Evolutionary conservation across 2,888 invertebrate genomes (phyloP).

Genomic region (Euplexia lucipara): DNA sequence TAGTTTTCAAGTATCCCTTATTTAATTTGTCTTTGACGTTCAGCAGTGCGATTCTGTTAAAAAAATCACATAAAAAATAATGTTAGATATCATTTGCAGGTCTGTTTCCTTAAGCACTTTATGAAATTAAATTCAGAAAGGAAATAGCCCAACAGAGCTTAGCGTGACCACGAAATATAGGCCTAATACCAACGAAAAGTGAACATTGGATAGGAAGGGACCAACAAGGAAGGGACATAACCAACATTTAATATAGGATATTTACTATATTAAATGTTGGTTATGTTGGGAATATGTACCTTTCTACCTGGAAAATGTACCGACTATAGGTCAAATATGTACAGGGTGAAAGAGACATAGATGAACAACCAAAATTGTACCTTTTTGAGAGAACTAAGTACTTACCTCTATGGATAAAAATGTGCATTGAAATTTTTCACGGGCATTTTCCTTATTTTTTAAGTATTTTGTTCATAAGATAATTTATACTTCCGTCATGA

Average conservation of each 20-base stretch:
- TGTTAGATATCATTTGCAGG: constrained; percentile 15
- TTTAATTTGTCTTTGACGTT: constrained; percentile 22
- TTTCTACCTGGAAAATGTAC: constrained; percentile 23
- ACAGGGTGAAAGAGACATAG: too few relatives aligned
- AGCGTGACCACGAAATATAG: constrained; percentile 31
- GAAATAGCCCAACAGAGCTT: constrained; percentile 21
- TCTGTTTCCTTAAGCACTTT: constrained; percentile 31
- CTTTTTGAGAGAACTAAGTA: too few relatives aligned
- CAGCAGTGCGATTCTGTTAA: too few relatives aligned
- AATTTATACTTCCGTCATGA: too few relatives aligned
- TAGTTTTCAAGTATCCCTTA: constrained; percentile 43
- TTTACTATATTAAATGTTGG: constrained; percentile 19
- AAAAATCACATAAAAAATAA: too few relatives aligned
- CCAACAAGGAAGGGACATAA: too few relatives aligned
- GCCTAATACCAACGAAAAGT: constrained; percentile 17
- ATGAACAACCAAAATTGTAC: too few relatives aligned
- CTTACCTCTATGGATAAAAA: too few relatives aligned
- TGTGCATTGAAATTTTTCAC: too few relatives aligned
- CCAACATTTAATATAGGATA: too few relatives aligned
- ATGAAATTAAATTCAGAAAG: constrained; percentile 42
- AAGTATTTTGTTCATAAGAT: too few relatives aligned
- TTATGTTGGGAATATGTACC: constrained; percentile 17
- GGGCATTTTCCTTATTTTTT: too few relatives aligned
- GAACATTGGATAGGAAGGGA: background rate
- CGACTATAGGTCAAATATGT: background rate